phyloP scores from a whole-genome alignment of 2,797 vertebrate species.

The Acrossocheilus wenchowensis region DNA sequence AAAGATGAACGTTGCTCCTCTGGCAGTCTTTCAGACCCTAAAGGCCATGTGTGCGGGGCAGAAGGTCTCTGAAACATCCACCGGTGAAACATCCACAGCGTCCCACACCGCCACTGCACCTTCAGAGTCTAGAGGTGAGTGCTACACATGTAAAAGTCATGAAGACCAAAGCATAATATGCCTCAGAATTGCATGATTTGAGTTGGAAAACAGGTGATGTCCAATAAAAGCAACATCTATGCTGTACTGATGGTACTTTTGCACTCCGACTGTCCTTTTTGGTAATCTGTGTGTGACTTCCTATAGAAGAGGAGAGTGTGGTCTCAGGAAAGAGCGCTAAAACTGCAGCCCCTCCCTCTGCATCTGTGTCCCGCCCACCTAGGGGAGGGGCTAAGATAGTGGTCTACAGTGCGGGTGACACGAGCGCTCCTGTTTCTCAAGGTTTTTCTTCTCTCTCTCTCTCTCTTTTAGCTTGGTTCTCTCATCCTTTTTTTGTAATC shows the following conservation, averaged over 20 bases:
- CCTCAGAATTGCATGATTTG: background rate
- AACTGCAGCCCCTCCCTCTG: constrained; percentile 75
- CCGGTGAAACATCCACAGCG: constrained; percentile 48
- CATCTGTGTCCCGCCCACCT: constrained; percentile 77
- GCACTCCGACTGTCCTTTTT: constrained; percentile 42
- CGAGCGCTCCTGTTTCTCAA: constrained; percentile 80
- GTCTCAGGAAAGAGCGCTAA: constrained; percentile 82
- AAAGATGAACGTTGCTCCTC: constrained; percentile 89
- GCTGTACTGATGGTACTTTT: background rate
- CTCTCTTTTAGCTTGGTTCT: constrained; percentile 44
- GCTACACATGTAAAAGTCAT: background rate
- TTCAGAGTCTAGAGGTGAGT: constrained; percentile 81
- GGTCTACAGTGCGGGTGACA: constrained; percentile 84
- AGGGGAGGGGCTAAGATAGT: constrained; percentile 84
- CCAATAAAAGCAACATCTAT: background rate
- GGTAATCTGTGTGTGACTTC: constrained; percentile 57
- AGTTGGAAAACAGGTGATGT: background rate
- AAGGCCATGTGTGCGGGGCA: constrained; percentile 86
- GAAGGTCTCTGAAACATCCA: constrained; percentile 73
- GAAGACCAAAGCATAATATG: background rate
- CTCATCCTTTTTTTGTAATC: constrained; percentile 27
- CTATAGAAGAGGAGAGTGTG: constrained; percentile 80
- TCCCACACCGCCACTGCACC: constrained; percentile 61
- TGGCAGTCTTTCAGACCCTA: constrained; percentile 84
- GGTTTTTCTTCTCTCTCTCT: constrained; percentile 73